Conservation (phyloP, 2,797 vertebrate genomes). For the Anolis apletophallus region DNA sequence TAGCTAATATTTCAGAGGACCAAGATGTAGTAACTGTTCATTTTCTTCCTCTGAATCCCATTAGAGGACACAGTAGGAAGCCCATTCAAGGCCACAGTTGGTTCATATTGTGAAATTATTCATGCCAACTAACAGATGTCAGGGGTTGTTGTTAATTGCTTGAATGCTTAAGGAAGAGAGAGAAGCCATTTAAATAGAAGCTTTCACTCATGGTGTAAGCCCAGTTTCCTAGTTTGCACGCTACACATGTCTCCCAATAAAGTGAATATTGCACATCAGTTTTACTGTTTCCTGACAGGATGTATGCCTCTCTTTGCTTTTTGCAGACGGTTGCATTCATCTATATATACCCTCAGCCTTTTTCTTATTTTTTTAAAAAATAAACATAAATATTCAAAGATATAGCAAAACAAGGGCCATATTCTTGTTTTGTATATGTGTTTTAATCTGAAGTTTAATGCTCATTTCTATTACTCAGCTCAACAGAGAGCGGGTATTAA, state of each 20-base stretch:
- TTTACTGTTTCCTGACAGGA: too few relatives aligned
- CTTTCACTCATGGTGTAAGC: neutral
- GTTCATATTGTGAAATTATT: neutral
- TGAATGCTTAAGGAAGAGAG: neutral
- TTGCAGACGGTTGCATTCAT: neutral
- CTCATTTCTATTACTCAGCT: neutral
- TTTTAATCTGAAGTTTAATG: neutral
- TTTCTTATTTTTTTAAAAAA: neutral
- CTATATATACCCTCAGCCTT: neutral
- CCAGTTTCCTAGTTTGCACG: neutral
- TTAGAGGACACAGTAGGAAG: neutral
- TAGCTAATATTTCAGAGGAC: neutral
- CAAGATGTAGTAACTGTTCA: neutral
- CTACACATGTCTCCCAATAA: neutral
- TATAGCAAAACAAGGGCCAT: neutral
- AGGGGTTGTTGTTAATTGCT: neutral
- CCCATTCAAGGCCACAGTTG: neutral
- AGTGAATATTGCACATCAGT: neutral
- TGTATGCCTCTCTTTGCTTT: neutral
- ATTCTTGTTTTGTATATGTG: neutral
- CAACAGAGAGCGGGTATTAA: neutral
- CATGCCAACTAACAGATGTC: neutral
- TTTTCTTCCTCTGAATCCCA: neutral
- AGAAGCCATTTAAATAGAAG: neutral
- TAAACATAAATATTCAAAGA: neutral